Percentiles rank a stretch among this genome's conserved stretches.
Conservation (phyloP, 1,140 invertebrate species). For the Arion vulgaris region DNA sequence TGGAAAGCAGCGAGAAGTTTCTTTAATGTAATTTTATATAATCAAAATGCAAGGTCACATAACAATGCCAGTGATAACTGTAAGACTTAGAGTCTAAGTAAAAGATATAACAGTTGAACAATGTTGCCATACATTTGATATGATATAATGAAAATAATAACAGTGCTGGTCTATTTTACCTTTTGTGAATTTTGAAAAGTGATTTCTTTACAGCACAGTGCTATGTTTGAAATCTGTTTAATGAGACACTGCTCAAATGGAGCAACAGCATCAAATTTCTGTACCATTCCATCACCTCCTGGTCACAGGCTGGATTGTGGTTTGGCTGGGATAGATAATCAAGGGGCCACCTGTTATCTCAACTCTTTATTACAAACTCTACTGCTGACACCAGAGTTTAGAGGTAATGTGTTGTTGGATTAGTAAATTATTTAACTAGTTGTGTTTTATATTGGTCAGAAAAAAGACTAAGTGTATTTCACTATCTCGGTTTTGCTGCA, state of each 20-base stretch:
- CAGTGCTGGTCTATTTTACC: no score
- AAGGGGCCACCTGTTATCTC: slow-evolving; percentile 72
- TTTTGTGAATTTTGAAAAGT: no score
- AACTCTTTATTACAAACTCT: slow-evolving; percentile 71
- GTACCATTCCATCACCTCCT: slow-evolving; percentile 44
- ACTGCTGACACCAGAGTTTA: slow-evolving; percentile 71
- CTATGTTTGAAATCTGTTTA: slow-evolving; percentile 36
- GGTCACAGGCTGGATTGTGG: slow-evolving; percentile 53
- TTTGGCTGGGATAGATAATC: slow-evolving; percentile 70
- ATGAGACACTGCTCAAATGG: slow-evolving; percentile 6
- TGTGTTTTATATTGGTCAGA: not conserved
- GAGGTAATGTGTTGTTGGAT: slow-evolving; percentile 60
- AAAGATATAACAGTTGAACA: no score
- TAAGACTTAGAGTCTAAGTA: no score
- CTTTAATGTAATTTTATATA: no score
- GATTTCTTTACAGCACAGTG: no score
- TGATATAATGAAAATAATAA: no score
- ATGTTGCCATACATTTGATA: no score
- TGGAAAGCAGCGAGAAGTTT: no score
- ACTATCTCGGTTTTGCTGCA: no score
- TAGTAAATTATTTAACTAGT: not conserved
- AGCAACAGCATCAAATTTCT: not conserved
- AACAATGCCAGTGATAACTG: no score
- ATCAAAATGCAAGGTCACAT: no score
- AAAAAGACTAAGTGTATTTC: not conserved